These are phyloP conservation scores for Lamellibrachia satsuma DNA, from an alignment of 2,888 invertebrate genomes.

Conservation along the genomic window DNA sequence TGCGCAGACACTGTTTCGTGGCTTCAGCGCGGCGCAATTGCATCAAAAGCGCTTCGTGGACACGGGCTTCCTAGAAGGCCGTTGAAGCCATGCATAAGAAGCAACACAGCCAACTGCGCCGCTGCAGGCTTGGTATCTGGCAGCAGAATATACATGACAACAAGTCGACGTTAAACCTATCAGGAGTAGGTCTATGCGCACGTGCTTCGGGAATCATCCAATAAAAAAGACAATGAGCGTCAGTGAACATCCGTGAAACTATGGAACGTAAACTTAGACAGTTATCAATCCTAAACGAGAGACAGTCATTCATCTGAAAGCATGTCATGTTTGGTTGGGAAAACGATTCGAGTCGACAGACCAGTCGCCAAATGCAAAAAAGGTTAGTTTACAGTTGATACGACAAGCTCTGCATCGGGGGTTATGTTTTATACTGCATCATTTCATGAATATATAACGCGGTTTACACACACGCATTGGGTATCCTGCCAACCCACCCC, in stretches of 20 bases:
- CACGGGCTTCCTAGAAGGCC: not conserved
- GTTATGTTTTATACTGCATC: not conserved
- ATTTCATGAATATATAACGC: not conserved
- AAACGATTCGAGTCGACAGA: not conserved
- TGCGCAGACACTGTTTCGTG: not conserved
- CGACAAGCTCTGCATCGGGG: not conserved
- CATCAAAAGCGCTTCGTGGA: not conserved
- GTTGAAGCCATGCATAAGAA: not conserved
- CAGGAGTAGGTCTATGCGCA: not conserved
- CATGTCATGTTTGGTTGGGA: not conserved
- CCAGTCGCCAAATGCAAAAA: not conserved
- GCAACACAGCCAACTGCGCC: not conserved
- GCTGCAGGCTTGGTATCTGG: not conserved
- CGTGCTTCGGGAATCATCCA: not conserved
- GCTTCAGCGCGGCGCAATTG: not conserved
- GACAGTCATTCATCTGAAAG: not conserved
- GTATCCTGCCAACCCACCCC: too few relatives aligned
- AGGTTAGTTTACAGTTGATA: not conserved
- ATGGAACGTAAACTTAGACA: not conserved
- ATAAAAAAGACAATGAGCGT: not conserved
- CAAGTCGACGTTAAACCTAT: not conserved
- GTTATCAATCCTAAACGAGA: not conserved
- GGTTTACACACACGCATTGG: not conserved
- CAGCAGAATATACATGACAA: not conserved
- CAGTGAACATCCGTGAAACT: not conserved